phyloP scores from a whole-genome alignment of 2,797 vertebrate species.

The Protonibea diacanthus region DNA sequence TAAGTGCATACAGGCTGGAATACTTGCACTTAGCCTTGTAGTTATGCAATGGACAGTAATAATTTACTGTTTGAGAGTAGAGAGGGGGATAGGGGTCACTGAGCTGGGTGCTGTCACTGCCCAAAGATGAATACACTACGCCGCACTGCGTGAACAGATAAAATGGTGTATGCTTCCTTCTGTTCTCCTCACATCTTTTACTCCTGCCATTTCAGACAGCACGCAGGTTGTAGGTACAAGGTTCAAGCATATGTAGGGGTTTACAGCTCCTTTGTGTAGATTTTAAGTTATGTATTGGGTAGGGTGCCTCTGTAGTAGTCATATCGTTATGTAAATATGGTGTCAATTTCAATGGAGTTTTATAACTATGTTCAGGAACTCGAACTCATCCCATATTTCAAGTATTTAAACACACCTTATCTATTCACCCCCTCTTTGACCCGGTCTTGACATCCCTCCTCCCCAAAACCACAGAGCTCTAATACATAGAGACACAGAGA shows the following conservation, averaged over 20 bases:
- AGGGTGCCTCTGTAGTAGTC: background rate
- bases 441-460: too few relatives aligned
- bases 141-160: conserved; percentile 17
- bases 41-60: conserved; percentile 70
- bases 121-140: conserved; percentile 56
- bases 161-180: conserved; percentile 33
- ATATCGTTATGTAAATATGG: background rate
- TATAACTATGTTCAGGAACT: too few relatives aligned
- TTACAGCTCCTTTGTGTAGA: background rate
- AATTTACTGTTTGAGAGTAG: conserved; percentile 63
- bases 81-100: conserved; percentile 41
- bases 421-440: too few relatives aligned
- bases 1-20: conserved; percentile 41
- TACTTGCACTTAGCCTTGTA: conserved; percentile 53
- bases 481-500: too few relatives aligned
- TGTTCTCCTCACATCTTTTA: conserved; percentile 19
- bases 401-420: too few relatives aligned
- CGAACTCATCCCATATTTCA: too few relatives aligned
- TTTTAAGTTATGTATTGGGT: background rate
- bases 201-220: conserved; percentile 16
- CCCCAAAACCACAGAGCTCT: too few relatives aligned
- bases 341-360: background rate
- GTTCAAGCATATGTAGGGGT: background rate
- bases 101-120: conserved; percentile 31
- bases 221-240: background rate